These are phyloP conservation scores for Dissostichus mawsoni DNA, from an alignment of 2,113 vertebrate species.

Conservation along the genomic window DNA sequence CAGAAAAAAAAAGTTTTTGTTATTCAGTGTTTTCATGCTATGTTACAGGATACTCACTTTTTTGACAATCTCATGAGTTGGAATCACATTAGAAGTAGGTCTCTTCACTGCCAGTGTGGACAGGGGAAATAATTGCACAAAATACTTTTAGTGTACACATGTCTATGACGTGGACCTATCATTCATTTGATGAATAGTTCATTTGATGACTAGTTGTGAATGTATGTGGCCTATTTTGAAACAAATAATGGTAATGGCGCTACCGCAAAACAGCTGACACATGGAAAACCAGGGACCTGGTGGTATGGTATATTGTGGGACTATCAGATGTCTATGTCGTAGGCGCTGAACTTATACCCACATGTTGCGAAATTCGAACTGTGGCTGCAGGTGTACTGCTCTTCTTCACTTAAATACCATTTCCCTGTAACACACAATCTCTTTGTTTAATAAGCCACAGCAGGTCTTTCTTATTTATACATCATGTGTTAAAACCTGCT, in stretches of 20 bases:
- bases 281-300: background rate
- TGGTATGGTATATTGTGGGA: no score
- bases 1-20: background rate
- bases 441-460: background rate
- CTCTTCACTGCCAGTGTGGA: background rate
- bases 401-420: background rate
- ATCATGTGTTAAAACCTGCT: background rate
- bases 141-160: no score
- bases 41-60: background rate
- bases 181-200: no score
- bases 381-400: fast-evolving
- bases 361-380: constrained; percentile 36
- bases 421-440: background rate
- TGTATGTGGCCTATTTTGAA: no score
- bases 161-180: no score
- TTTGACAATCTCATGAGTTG: background rate
- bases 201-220: no score
- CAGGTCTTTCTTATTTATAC: background rate
- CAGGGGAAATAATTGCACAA: background rate
- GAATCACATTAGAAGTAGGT: background rate
- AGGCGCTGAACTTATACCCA: constrained; percentile 4
- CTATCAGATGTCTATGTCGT: background rate
- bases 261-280: background rate
- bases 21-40: background rate
- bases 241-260: no score